Base-by-base conservation (phyloP, 1,140 invertebrate species). In the Scaptomyza graminum region DNA sequence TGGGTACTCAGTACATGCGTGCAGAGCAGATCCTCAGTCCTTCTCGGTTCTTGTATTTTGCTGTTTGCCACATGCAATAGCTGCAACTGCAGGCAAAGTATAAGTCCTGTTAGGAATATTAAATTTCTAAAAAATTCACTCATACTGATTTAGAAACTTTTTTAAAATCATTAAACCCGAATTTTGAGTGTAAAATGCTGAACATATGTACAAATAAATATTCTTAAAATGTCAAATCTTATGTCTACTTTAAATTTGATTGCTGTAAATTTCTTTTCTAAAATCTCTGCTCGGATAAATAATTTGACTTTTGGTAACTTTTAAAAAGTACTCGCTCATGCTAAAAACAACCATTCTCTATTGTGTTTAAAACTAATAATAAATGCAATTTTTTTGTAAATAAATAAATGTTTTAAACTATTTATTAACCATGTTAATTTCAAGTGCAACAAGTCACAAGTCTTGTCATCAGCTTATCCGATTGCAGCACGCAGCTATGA, bases 11-110 rank as follows among this genome's bases (percentile, higher is more conserved):
- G 5, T 34, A 81, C 9, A n/a, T 63, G 47, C 0, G 25, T 25
- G 37, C 79, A 81, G 1, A 66, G 52, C 12, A 66, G 44, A 16
- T 60, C 46, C 3, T 8, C n/a, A 15, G 57, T 18, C 2, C 25
- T 12, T 28, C 4, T 5, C 67, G 18, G 11, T 18, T 37, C 3
- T 5, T 41, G 37, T 12, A 5, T n/a, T 0, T 9, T 34, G 31
- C 31, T 34, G 31, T 34, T 8, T 3, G 22, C 31, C 15, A 28
- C 13, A n/a, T 9, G 34, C 3, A 39, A 18, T 0, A 62, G 22
- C 41, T 56, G 31, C 12, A 62, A 16, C 25, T 56, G 31, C 12
- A 79, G 22, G 4, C 49, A 25, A 11, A 37, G 3, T 41, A 41
- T 41, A 41, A 41, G 3, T 12, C 13, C 7, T 11, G 6, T 4